Evolutionary conservation across 2,888 invertebrate genomes (phyloP).

Genomic region (Apamea monoglypha): DNA sequence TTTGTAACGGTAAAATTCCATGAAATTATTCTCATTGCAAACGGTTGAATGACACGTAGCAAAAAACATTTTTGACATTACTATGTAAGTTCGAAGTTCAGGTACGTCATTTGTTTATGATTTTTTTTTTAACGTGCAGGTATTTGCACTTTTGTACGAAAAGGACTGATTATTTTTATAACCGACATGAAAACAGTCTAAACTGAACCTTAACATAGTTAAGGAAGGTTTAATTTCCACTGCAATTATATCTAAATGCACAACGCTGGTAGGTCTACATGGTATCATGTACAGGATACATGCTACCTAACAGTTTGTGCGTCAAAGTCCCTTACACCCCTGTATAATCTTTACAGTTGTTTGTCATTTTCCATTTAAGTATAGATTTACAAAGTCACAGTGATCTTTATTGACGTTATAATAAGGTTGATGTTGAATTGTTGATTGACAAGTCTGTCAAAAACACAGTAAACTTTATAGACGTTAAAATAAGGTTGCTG

Average conservation of each 20-base stretch:
- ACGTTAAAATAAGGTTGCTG: neutral
- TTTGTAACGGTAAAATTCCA: constrained; percentile 54
- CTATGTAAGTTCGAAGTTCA: neutral
- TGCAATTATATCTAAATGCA: neutral
- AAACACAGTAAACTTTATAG: too few species aligned
- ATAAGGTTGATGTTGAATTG: neutral
- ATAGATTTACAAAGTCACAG: neutral
- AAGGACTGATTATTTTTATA: neutral
- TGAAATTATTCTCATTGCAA: neutral
- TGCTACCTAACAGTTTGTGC: neutral
- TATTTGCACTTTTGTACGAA: neutral
- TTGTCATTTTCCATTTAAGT: neutral
- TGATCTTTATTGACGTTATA: neutral
- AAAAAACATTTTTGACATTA: constrained; percentile 1
- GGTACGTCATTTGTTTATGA: neutral
- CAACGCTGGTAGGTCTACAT: neutral
- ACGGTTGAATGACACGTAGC: constrained; percentile 39
- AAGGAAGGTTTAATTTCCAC: neutral
- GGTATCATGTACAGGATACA: neutral
- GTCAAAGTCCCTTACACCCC: neutral
- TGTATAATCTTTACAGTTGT: neutral
- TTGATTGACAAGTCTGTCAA: too few species aligned
- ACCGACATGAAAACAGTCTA: neutral
- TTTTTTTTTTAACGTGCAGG: neutral
- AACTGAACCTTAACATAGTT: neutral